These are phyloP conservation scores for Wasmannia auropunctata DNA, from an alignment of 1,140 invertebrate species.

Conservation along the genomic window DNA sequence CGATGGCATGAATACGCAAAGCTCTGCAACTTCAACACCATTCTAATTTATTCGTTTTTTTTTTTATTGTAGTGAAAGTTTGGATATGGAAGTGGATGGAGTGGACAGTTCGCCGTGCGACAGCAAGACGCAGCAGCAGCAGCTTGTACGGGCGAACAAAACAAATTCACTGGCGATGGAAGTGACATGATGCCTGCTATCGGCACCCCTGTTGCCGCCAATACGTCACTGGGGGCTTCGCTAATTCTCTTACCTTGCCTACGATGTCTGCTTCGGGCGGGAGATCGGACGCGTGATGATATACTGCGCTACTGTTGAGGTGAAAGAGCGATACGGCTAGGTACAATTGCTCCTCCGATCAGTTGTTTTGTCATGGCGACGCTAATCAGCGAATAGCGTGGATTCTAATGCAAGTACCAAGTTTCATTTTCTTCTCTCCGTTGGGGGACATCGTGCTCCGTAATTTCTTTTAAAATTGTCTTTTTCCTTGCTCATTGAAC, in stretches of 20 bases:
- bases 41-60: background rate
- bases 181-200: conserved; percentile 85
- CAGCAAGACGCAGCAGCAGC: conserved; percentile 80
- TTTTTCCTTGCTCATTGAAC: conserved; percentile 69
- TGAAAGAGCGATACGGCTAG: conserved; percentile 74
- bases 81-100: conserved; percentile 83
- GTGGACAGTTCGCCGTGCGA: conserved; percentile 81
- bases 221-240: conserved; percentile 84
- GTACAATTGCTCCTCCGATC: conserved; percentile 71
- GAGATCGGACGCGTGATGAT: conserved; percentile 43
- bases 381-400: conserved; percentile 41
- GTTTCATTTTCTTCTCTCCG: conserved; percentile 53
- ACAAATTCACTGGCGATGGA: conserved; percentile 84
- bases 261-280: conserved; percentile 59
- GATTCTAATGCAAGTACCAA: conserved; percentile 63
- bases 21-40: background rate
- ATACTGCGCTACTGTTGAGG: conserved; percentile 60
- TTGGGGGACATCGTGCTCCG: background rate
- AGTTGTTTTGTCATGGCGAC: conserved; percentile 63
- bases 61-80: conserved; percentile 80
- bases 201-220: conserved; percentile 82
- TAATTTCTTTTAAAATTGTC: conserved; percentile 48
- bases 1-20: background rate
- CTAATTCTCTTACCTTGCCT: conserved; percentile 81
- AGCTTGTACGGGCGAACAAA: conserved; percentile 83